Conservation (phyloP, 2,797 vertebrate species). For the Borostomias antarcticus region DNA sequence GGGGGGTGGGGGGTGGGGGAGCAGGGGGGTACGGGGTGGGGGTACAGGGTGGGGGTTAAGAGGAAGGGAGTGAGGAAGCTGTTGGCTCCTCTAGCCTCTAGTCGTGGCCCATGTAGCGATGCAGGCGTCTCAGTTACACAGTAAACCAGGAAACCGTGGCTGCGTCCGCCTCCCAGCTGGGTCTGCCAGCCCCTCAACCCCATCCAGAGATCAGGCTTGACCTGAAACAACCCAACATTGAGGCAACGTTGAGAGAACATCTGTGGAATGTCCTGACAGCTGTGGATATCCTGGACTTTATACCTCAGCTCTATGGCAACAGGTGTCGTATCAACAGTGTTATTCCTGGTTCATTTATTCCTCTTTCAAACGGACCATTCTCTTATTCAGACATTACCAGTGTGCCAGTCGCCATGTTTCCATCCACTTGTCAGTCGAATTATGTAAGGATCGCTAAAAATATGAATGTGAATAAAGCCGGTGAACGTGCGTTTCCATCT, state of each 20-base stretch:
- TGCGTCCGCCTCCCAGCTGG: conserved; percentile 10
- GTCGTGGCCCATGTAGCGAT: background rate
- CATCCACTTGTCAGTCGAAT: too few species aligned
- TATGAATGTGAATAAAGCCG: too few species aligned
- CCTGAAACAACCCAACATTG: background rate
- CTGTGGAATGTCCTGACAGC: background rate
- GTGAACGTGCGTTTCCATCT: too few species aligned
- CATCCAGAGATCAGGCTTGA: background rate
- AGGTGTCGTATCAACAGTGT: background rate
- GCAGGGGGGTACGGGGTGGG: conserved; percentile 17
- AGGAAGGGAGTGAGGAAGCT: conserved; percentile 32
- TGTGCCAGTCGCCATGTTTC: too few species aligned
- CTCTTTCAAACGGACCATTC: too few species aligned
- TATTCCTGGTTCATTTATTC: background rate
- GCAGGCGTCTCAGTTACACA: conserved; percentile 37
- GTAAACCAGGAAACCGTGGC: background rate
- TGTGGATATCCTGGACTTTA: background rate
- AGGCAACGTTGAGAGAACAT: background rate
- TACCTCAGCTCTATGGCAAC: background rate
- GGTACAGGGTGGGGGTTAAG: background rate
- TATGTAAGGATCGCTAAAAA: too few species aligned
- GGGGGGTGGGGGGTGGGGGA: conserved; percentile 19
- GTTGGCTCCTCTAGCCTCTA: conserved; percentile 41
- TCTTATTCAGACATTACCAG: too few species aligned
- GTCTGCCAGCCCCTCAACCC: conserved; percentile 22